These are phyloP conservation scores for Drosophila hydei DNA, from an alignment of 1,140 invertebrate genomes.

Conservation along the genomic window DNA sequence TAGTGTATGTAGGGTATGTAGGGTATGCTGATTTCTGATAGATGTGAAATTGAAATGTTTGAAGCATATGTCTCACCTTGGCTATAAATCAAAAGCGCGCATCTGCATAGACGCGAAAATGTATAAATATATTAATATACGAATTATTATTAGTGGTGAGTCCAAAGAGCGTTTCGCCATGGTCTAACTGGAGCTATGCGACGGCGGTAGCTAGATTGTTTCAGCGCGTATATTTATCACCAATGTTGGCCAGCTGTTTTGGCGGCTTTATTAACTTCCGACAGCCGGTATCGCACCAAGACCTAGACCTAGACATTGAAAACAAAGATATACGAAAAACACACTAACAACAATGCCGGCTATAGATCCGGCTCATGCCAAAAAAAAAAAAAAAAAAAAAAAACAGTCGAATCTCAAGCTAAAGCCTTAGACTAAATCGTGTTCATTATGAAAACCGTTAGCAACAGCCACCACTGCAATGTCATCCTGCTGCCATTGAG, in stretches of 20 bases:
- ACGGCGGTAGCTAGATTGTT: constrained; percentile 38
- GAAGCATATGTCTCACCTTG: constrained; percentile 21
- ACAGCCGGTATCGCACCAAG: constrained; percentile 51
- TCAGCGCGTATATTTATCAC: constrained; percentile 63
- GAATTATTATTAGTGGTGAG: constrained; percentile 35
- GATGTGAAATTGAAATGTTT: constrained; percentile 3
- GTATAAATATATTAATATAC: constrained; percentile 36
- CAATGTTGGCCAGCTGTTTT: constrained; percentile 66
- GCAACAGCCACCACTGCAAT: constrained; percentile 32
- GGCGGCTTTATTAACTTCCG: constrained; percentile 56
- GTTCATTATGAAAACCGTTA: constrained; percentile 31
- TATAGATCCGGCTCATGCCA: constrained; percentile 13
- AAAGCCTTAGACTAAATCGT: constrained; percentile 8
- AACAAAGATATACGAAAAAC: constrained; percentile 4
- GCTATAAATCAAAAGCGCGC: constrained; percentile 39
- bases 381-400: constrained; percentile 9
- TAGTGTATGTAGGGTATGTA: neutral
- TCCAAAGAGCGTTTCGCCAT: constrained; percentile 44
- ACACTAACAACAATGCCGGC: constrained; percentile 7
- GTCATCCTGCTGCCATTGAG: constrained; percentile 34
- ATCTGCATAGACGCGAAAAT: constrained; percentile 32
- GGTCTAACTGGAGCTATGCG: constrained; percentile 40
- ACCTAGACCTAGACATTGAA: constrained; percentile 74
- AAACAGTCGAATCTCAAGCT: neutral
- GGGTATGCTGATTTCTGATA: neutral